Conservation (phyloP, 1,140 invertebrate genomes). For the Drosophila nigrodunni region DNA sequence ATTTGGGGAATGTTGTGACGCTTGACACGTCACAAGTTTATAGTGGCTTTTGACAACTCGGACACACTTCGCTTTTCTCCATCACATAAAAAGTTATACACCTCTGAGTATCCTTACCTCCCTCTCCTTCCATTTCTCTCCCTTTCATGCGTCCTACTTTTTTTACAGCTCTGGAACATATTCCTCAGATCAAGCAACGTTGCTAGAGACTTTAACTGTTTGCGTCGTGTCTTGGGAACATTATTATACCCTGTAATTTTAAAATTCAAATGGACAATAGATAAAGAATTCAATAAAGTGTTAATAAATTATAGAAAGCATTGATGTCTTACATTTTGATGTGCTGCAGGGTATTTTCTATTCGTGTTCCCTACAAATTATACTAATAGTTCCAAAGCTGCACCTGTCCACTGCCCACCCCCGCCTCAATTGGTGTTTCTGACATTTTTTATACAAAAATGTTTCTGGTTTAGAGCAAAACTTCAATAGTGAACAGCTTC, state of each 20-base stretch:
- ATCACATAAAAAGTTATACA: constrained; percentile 49
- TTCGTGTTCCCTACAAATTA: neutral
- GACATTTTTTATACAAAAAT: constrained; percentile 48
- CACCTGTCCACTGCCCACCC: neutral
- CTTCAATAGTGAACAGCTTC: constrained; percentile 40
- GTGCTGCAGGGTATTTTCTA: no score
- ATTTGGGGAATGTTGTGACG: constrained; percentile 63
- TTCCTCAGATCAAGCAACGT: constrained; percentile 32
- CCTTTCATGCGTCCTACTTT: neutral
- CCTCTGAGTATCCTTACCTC: neutral
- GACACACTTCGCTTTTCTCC: constrained; percentile 69
- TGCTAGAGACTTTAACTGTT: neutral
- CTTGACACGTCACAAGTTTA: constrained; percentile 84
- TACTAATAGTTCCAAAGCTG: neutral
- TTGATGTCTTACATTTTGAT: no score
- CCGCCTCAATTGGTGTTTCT: constrained; percentile 41
- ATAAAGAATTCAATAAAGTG: no score
- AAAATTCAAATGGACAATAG: no score
- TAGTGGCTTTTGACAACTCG: constrained; percentile 84
- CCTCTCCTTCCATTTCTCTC: neutral
- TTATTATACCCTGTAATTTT: constrained; percentile 18
- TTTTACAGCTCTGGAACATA: constrained; percentile 17
- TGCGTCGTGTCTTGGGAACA: constrained; percentile 38
- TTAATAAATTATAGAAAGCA: no score
- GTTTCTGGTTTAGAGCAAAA: constrained; percentile 36